Percentiles rank a stretch among this genome's conserved stretches.
phyloP scores from a whole-genome alignment of 2,888 invertebrate species.

The Willowsia nigromaculata region DNA sequence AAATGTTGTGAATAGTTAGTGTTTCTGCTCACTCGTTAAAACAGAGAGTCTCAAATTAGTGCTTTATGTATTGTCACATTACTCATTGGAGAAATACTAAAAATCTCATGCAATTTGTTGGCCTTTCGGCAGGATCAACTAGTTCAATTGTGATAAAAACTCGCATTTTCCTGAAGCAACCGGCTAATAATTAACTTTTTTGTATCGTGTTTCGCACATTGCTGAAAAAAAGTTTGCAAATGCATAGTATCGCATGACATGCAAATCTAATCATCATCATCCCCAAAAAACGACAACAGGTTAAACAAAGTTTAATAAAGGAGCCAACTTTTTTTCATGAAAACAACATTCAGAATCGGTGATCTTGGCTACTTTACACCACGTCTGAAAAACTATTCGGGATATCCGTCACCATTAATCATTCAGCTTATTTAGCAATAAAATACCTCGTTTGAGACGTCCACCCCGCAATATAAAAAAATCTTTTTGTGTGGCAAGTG shows the following conservation, averaged over 20 bases:
- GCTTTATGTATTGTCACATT: not conserved
- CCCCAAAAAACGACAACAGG: not conserved
- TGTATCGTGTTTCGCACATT: too few relatives aligned
- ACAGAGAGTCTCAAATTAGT: not conserved
- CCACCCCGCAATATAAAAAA: constrained; percentile 5
- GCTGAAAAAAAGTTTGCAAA: not conserved
- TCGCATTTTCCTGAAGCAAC: not conserved
- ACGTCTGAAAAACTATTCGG: not conserved
- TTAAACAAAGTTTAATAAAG: not conserved
- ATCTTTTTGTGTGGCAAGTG: not conserved
- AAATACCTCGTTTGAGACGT: not conserved
- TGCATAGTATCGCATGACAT: not conserved
- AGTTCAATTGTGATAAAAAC: not conserved
- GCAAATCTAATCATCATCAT: not conserved
- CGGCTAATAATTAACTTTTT: not conserved
- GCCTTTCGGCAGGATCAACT: not conserved
- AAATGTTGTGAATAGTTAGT: not conserved
- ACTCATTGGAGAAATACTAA: not conserved
- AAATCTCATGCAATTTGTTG: not conserved
- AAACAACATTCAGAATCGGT: not conserved
- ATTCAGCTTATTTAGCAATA: constrained; percentile 7
- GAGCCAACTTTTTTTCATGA: not conserved
- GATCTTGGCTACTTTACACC: not conserved
- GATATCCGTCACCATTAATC: constrained; percentile 6
- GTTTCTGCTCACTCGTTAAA: not conserved